phyloP scores from a whole-genome alignment of 2,797 vertebrate genomes.

The Dallia pectoralis region DNA sequence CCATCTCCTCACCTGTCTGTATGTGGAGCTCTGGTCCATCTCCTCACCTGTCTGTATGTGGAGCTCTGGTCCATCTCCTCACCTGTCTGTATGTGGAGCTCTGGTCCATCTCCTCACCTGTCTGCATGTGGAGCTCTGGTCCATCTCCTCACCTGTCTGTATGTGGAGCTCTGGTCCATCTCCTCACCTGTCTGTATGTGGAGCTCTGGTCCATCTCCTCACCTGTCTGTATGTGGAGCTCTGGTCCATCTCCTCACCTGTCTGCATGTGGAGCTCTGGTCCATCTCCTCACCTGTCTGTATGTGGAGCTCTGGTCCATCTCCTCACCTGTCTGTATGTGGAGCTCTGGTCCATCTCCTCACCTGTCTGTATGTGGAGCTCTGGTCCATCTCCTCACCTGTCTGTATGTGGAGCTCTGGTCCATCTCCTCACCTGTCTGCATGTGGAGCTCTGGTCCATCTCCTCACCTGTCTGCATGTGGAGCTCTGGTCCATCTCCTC shows the following conservation, averaged over 20 bases:
- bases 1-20: constrained; percentile 52
- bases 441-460: no score
- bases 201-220: constrained; percentile 13
- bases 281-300: constrained; percentile 52
- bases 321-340: no score
- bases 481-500: constrained; percentile 13
- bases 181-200: no score
- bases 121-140: not conserved
- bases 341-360: not conserved
- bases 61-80: not conserved
- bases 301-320: no score
- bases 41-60: no score
- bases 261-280: constrained; percentile 72
- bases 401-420: not conserved
- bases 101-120: not conserved
- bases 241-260: not conserved
- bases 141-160: not conserved
- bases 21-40: no score
- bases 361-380: no score
- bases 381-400: not conserved
- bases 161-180: no score
- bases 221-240: no score
- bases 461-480: no score
- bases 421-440: not conserved
- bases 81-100: no score